Base-by-base conservation (phyloP, 1,140 invertebrate species). In the Bombus cullumanus region DNA sequence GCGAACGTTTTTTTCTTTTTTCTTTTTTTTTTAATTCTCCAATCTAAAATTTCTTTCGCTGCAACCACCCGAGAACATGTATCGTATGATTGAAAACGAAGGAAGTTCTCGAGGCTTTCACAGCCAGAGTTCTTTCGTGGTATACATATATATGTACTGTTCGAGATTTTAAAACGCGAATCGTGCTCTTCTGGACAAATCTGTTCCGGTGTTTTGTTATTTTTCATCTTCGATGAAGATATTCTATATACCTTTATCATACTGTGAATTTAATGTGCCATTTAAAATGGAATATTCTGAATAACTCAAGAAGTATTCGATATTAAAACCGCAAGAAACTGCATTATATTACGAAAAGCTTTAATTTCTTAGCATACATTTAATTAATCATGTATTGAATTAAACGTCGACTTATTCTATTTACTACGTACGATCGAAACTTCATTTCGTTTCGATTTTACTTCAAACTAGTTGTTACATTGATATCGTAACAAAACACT, bases 21-120 rank as follows among this genome's bases (percentile, higher is more conserved):
- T 59, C n/a, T 25, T 34, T 59, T 59, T 59, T 28, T 62, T 86
- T 31, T 68, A 76, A 64, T 62, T 75, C 68, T 89, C 18, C 31
- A 74, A 59, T 74, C 59, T 34, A 31, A 80, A 41, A 74, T 34
- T 18, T 84, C 28, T 69, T 37, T 77, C 18, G 22, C 53, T 62
- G 43, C 53, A 47, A 71, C 37, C 25, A 10, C 18, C 25, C 31
- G 37, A 34, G 9, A 25, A 41, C 22, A 39, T 41, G 25, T 6
- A 69, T 39, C n/a, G 8, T 80, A 80, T 79, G 62, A 34, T 74
- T 59, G n/a, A 75, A 75, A 34, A 43, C 64, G 25, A 75, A 75
- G 10, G 47, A 68, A 28, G 69, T 68, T 34, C 72, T 68, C 9
- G 25, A 39, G 41, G 18, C 59, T 25, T 31, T 83, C 25, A 28